These are phyloP conservation scores for Heteronetta atricapilla DNA, from an alignment of 2,113 vertebrate genomes.

Conservation along the genomic window DNA sequence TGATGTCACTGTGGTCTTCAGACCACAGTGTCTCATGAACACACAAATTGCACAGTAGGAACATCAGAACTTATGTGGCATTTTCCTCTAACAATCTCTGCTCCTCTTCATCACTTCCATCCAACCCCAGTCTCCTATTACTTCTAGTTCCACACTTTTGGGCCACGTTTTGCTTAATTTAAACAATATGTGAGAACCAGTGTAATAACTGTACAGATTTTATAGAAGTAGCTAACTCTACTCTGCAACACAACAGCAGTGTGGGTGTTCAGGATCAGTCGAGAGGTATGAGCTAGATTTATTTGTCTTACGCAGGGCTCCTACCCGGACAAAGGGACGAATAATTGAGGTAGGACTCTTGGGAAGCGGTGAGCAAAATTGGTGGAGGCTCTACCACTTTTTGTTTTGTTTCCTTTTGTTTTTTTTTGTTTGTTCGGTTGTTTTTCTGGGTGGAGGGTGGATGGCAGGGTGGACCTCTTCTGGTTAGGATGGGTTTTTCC, in stretches of 20 bases:
- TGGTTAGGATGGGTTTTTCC: background rate
- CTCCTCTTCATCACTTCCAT: background rate
- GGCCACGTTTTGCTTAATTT: background rate
- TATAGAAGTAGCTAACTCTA: background rate
- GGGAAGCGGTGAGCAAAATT: background rate
- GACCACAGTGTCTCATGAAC: background rate
- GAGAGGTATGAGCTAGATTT: background rate
- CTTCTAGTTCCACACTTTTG: background rate
- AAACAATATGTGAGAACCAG: background rate
- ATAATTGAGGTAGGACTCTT: background rate
- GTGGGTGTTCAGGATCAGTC: background rate
- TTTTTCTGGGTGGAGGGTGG: background rate
- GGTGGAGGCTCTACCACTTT: background rate
- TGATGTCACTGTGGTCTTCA: background rate
- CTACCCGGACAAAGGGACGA: background rate
- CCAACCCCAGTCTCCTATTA: background rate
- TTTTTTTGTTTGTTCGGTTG: too few relatives aligned
- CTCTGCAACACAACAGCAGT: background rate
- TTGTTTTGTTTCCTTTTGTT: background rate
- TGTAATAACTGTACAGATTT: background rate
- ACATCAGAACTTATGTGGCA: background rate
- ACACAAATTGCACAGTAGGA: background rate
- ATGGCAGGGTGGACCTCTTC: background rate
- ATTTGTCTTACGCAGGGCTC: background rate
- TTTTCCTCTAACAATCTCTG: background rate